These are phyloP conservation scores for Typhlichthys subterraneus DNA, from an alignment of 2,797 vertebrate species.

Conservation along the genomic window DNA sequence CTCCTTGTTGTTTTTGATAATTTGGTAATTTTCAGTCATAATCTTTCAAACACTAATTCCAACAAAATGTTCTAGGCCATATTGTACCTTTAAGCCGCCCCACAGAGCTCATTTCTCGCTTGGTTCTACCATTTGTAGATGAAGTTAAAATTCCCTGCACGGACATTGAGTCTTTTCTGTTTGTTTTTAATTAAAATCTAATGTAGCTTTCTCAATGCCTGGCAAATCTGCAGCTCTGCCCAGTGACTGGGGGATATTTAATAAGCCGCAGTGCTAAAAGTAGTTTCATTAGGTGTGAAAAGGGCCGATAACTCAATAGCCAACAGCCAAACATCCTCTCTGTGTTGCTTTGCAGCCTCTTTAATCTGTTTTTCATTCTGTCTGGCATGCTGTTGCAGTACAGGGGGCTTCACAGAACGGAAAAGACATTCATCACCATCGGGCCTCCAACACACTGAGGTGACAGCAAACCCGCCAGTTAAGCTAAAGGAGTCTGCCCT, in stretches of 20 bases:
- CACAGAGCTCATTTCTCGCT: constrained; percentile 40
- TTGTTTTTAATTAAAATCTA: constrained; percentile 82
- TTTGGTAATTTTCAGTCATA: constrained; percentile 32
- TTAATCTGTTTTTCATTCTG: constrained; percentile 83
- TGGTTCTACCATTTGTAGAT: constrained; percentile 57
- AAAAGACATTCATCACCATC: constrained; percentile 78
- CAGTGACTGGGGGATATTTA: constrained; percentile 77
- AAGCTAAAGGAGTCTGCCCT: constrained; percentile 55
- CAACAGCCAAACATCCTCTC: constrained; percentile 80
- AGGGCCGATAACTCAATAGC: constrained; percentile 83
- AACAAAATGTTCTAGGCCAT: neutral
- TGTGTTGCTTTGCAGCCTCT: constrained; percentile 74
- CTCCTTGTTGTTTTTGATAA: constrained; percentile 31
- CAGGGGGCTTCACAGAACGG: constrained; percentile 69
- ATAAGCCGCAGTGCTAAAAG: constrained; percentile 80
- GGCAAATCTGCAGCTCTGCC: constrained; percentile 71
- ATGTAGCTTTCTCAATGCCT: constrained; percentile 70
- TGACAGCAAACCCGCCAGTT: constrained; percentile 63
- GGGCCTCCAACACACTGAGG: constrained; percentile 68
- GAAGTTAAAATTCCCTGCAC: constrained; percentile 68
- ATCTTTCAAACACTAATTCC: too few species aligned
- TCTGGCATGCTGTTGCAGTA: constrained; percentile 71
- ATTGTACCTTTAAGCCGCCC: constrained; percentile 42
- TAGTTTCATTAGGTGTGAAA: constrained; percentile 85
- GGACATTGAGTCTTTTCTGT: constrained; percentile 68